Conservation (phyloP, 2,113 vertebrate species). For the Chaenocephalus aceratus region DNA sequence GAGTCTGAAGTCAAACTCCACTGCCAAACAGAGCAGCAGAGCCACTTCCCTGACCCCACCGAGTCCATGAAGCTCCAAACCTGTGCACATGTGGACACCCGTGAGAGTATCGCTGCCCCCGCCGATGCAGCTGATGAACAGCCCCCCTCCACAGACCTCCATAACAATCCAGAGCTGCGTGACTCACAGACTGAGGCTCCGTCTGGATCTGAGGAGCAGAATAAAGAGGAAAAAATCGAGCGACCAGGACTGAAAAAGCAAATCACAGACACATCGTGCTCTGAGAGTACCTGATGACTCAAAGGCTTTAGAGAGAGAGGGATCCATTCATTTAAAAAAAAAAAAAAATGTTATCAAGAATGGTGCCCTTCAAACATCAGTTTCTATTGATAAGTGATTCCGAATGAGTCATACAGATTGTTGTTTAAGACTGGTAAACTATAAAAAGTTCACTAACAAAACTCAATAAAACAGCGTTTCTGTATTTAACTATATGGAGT, state of each 20-base stretch:
- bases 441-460: neutral
- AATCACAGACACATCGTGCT: conserved; percentile 84
- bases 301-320: neutral
- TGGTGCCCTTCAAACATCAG: conserved; percentile 8
- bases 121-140: conserved; percentile 83
- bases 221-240: neutral
- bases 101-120: conserved; percentile 82
- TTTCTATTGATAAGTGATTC: conserved; percentile 62
- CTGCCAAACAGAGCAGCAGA: conserved; percentile 68
- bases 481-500: conserved; percentile 7
- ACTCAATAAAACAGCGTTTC: conserved; percentile 37
- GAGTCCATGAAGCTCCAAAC: conserved; percentile 81
- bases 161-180: conserved; percentile 85
- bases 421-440: neutral
- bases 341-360: conserved; percentile 21
- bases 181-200: conserved; percentile 79
- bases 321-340: conserved; percentile 2
- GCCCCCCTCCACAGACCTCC: conserved; percentile 86
- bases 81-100: conserved; percentile 82
- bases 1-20: conserved; percentile 61
- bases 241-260: neutral
- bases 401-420: conserved; percentile 22
- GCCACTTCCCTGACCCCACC: conserved; percentile 84
- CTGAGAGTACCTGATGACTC: conserved; percentile 78
- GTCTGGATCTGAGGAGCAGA: conserved; percentile 16